Evolutionary conservation across 2,888 invertebrate genomes (phyloP).

Genomic region (Melieria crassipennis): DNA sequence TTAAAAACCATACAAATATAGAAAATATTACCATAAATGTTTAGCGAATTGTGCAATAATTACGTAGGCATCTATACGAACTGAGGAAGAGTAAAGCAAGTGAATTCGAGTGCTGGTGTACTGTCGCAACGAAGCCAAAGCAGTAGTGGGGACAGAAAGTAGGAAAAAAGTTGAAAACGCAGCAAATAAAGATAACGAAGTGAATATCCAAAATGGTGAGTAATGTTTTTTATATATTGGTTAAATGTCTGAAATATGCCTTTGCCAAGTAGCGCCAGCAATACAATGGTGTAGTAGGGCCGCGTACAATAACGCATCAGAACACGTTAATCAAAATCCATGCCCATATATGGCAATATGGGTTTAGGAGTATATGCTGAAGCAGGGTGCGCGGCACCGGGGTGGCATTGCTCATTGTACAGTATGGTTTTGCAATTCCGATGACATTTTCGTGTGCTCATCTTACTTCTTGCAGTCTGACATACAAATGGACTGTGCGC

Average conservation of each 20-base stretch:
- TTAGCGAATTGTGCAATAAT: too few relatives aligned
- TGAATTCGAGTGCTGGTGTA: too few relatives aligned
- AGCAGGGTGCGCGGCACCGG: too few relatives aligned
- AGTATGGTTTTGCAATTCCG: too few relatives aligned
- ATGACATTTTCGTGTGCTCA: too few relatives aligned
- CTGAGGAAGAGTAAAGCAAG: too few relatives aligned
- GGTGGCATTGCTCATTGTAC: too few relatives aligned
- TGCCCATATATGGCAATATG: constrained; percentile 28
- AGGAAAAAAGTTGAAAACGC: constrained; percentile 24
- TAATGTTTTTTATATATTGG: constrained; percentile 18
- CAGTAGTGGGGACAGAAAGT: constrained; percentile 8
- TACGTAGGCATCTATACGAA: too few relatives aligned
- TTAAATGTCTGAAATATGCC: neutral
- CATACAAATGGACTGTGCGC: constrained; percentile 97
- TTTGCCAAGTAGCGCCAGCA: constrained; percentile 18
- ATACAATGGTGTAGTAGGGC: neutral
- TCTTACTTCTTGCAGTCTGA: constrained; percentile 75
- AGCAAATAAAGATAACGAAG: constrained; percentile 25
- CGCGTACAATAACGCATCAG: neutral
- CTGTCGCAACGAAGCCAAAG: too few relatives aligned
- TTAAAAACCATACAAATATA: constrained; percentile 23
- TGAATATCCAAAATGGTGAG: constrained; percentile 27
- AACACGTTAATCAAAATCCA: constrained; percentile 16
- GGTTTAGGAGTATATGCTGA: too few relatives aligned
- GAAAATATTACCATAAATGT: neutral